phyloP scores from a whole-genome alignment of 2,797 vertebrate genomes.

The Manis javanica region DNA sequence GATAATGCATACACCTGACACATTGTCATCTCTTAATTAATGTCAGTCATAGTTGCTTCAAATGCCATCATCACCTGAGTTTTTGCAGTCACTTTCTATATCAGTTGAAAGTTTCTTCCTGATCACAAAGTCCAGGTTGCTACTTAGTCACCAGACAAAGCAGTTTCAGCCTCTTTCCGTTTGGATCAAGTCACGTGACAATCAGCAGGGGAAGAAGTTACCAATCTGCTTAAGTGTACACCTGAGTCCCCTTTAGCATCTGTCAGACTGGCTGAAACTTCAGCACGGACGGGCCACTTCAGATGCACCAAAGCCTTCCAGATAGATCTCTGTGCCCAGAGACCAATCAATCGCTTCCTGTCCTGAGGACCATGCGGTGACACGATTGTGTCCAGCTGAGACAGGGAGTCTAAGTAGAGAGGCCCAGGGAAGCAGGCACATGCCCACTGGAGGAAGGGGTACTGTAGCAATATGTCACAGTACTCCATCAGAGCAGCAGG shows the following conservation, averaged over 20 bases:
- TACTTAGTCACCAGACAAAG: background rate
- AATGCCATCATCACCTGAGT: background rate
- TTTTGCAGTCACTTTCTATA: background rate
- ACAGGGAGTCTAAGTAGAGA: background rate
- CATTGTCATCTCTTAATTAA: background rate
- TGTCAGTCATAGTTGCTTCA: background rate
- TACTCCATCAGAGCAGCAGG: background rate
- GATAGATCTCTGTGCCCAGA: background rate
- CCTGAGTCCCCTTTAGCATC: background rate
- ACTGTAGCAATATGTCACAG: background rate
- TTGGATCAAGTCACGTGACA: background rate
- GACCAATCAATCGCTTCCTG: slow-evolving; percentile 26
- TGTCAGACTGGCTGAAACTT: background rate
- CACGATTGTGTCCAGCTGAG: slow-evolving; percentile 51
- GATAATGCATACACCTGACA: background rate
- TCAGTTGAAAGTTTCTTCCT: background rate
- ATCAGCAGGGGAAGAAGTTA: background rate
- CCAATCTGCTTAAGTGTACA: background rate
- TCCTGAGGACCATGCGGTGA: slow-evolving; percentile 65
- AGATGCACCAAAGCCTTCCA: background rate
- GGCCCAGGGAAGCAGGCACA: background rate
- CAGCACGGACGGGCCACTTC: background rate
- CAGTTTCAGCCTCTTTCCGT: background rate
- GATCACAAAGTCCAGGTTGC: background rate
- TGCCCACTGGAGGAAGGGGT: background rate